A percentile compares a stretch with the other conserved stretches of the same genome.
Conservation (phyloP, 2,888 invertebrate species). For the Reticulitermes lucifugus region DNA sequence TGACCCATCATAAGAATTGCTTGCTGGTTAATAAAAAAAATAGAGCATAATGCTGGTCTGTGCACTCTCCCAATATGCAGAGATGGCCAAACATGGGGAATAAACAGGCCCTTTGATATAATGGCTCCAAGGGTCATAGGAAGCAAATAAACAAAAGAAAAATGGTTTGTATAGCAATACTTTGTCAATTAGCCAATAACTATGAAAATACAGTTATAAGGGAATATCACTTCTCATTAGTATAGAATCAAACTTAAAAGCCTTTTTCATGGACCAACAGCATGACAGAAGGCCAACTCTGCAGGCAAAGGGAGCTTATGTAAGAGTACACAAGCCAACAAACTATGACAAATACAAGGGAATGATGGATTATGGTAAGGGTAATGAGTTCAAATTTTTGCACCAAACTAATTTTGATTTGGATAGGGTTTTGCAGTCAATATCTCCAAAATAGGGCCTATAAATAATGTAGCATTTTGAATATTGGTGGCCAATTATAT, state of each 20-base stretch:
- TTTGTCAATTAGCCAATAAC: background rate
- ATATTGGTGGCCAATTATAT: too few species aligned
- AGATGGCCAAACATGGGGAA: background rate
- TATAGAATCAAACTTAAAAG: background rate
- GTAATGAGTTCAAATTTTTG: constrained; percentile 1
- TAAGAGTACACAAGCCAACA: background rate
- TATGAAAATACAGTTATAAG: background rate
- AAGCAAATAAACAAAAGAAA: background rate
- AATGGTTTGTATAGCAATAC: background rate
- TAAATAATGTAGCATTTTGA: too few species aligned
- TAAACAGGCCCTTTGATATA: background rate
- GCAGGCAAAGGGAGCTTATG: background rate
- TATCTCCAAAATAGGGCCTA: too few species aligned
- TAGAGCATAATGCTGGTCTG: background rate
- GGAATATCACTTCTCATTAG: background rate
- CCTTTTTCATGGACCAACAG: background rate
- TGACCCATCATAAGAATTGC: background rate
- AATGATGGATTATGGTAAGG: background rate
- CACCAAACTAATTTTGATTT: constrained; percentile 13
- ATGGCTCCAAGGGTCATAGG: background rate
- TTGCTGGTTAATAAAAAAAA: constrained; percentile 10
- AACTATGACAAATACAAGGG: constrained; percentile 11
- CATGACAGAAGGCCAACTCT: background rate
- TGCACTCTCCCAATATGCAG: background rate
- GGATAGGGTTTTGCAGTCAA: background rate